Evolutionary conservation across 2,888 invertebrate genomes (phyloP), one percentile per base, ranked within the genome.

Genomic region (Mesoligia furuncula): DNA sequence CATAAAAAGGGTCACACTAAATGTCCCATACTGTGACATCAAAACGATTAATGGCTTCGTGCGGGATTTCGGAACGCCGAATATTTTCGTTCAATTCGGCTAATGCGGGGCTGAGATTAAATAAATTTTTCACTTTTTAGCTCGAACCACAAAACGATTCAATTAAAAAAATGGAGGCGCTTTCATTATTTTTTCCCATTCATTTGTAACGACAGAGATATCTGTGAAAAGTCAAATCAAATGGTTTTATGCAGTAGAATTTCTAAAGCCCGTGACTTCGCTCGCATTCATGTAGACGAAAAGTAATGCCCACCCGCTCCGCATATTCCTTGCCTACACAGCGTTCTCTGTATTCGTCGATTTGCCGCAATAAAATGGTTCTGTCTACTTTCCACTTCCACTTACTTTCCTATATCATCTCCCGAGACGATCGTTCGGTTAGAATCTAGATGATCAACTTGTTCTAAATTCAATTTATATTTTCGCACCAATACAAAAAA

Each of bases 1-100:
- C 93, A 93, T 95, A 95, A 96, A 96, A 96, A 96, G 96, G 96
- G 96, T 96, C 95, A 95, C 95, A 95, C 96, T 96, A 95, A 96
- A 96, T 95, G 95, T 96, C 95, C 95, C 95, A 95, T 95, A 96
- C 96, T 93, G 95, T 94, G 96, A 96, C 96, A 96, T 95, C 95
- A 92, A 94, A 95, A 95, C 96, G 96, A 96, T 96, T 96, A 95
- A 96, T 96, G 96, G 93, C 93, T 91, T 91, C 91, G 92, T 91
- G 93, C 87, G 92, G 94, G 93, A 90, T 92, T 94, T 93, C 85
- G 90, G 93, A 93, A 91, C 91, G 92, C 89, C 90, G 94, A 94
- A 95, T 94, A 95, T 95, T 95, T 95, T 95, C 93, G 92, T 93
- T 92, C 94, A 94, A 95, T 94, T 93, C 94, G 83, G 87, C 92